These are phyloP conservation scores for Diachasma alloeum DNA, from an alignment of 1,140 invertebrate genomes.

Conservation along the genomic window DNA sequence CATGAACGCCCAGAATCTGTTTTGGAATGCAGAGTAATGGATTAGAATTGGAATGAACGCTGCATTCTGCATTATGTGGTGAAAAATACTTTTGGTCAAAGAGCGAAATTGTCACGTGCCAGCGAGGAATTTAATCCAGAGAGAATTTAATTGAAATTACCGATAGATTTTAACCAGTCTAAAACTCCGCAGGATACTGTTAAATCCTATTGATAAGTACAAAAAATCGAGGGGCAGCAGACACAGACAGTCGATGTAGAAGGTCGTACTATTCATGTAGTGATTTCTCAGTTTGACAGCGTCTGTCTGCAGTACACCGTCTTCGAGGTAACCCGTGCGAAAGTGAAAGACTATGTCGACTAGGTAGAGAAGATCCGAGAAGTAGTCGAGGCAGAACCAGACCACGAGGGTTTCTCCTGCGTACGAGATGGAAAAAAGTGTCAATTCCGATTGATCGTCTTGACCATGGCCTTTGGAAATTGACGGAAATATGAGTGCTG, in stretches of 20 bases:
- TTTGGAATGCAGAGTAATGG: conserved; percentile 17
- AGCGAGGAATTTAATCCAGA: too few species aligned
- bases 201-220: conserved; percentile 97
- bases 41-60: conserved; percentile 22
- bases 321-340: conserved; percentile 94
- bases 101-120: too few species aligned
- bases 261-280: conserved; percentile 98
- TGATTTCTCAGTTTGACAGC: conserved; percentile 91
- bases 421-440: conserved; percentile 31
- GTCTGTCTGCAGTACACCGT: conserved; percentile 96
- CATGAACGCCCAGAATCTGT: conserved; percentile 95
- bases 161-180: conserved; percentile 97
- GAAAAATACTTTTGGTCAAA: too few species aligned
- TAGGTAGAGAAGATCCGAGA: conserved; percentile 95
- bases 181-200: conserved; percentile 95
- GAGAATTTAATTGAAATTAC: conserved; percentile 40
- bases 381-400: conserved; percentile 97
- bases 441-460: too few species aligned
- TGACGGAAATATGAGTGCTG: background rate
- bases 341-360: conserved; percentile 97
- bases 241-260: conserved; percentile 98
- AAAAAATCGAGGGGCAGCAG: conserved; percentile 97
- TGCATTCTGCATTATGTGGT: too few species aligned
- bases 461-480: too few species aligned
- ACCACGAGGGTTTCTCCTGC: conserved; percentile 85